Evolutionary conservation across 2,113 vertebrate genomes (phyloP).

Genomic region (Gavia stellata): DNA sequence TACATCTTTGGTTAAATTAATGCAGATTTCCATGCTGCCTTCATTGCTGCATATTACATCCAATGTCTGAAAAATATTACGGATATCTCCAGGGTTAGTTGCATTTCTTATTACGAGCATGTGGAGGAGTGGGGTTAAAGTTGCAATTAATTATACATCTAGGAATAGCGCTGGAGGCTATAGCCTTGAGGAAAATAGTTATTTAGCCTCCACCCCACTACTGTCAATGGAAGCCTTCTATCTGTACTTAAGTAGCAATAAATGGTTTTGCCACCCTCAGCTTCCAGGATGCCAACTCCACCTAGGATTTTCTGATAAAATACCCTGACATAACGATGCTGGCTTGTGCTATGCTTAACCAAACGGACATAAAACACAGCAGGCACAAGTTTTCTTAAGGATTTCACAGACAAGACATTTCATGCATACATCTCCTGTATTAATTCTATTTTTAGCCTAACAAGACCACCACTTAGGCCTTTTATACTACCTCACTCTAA

Average conservation of each 20-base stretch:
- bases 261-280: not conserved
- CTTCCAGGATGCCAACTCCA: not conserved
- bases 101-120: not conserved
- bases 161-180: not conserved
- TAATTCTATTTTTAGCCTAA: not conserved
- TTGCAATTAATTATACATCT: not conserved
- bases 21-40: not conserved
- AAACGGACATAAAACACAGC: not conserved
- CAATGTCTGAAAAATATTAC: not conserved
- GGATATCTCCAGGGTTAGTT: not conserved
- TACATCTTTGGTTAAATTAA: not conserved
- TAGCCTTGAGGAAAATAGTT: not conserved
- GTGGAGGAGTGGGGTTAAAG: not conserved
- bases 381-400: not conserved
- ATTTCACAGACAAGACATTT: not conserved
- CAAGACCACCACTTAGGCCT: not conserved
- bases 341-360: not conserved
- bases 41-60: not conserved
- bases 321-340: not conserved
- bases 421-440: not conserved
- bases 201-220: not conserved
- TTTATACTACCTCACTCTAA: not conserved
- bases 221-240: not conserved
- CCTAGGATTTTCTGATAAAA: not conserved
- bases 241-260: not conserved